phyloP scores from a whole-genome alignment of 2,888 invertebrate genomes.

The Saturnia japonica region DNA sequence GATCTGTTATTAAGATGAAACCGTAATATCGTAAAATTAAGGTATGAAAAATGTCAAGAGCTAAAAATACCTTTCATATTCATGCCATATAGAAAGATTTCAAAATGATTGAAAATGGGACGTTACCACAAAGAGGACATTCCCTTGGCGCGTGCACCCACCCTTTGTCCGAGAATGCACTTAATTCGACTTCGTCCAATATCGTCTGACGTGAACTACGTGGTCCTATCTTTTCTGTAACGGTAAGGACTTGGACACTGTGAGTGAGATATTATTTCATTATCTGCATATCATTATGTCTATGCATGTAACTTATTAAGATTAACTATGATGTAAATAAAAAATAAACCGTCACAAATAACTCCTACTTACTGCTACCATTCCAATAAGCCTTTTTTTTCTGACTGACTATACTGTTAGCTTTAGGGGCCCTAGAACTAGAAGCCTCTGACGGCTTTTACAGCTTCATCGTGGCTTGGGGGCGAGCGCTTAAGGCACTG shows the following conservation, averaged over 20 bases:
- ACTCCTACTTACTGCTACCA: too few relatives aligned
- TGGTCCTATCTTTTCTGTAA: constrained; percentile 29
- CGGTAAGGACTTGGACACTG: constrained; percentile 21
- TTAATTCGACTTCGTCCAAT: constrained; percentile 57
- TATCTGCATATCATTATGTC: background rate
- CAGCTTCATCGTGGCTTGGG: too few relatives aligned
- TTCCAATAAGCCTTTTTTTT: too few relatives aligned
- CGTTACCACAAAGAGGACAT: constrained; percentile 20
- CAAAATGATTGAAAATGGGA: constrained; percentile 15
- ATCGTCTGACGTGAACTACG: constrained; percentile 53
- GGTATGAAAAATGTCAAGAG: too few relatives aligned
- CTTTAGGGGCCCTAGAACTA: too few relatives aligned
- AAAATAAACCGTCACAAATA: too few relatives aligned
- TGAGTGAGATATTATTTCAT: constrained; percentile 10
- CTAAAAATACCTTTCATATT: background rate
- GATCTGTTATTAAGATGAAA: too few relatives aligned
- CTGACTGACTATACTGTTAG: too few relatives aligned
- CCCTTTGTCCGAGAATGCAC: constrained; percentile 51
- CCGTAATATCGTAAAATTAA: too few relatives aligned
- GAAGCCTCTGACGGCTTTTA: too few relatives aligned
- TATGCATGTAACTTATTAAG: background rate
- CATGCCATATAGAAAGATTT: constrained; percentile 15
- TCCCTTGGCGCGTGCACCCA: constrained; percentile 27
- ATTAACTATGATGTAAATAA: too few relatives aligned
- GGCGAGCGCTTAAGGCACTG: too few relatives aligned